Evolutionary conservation across 2,113 vertebrate genomes (phyloP).

Genomic region (Oxygymnocypris stewartii): DNA sequence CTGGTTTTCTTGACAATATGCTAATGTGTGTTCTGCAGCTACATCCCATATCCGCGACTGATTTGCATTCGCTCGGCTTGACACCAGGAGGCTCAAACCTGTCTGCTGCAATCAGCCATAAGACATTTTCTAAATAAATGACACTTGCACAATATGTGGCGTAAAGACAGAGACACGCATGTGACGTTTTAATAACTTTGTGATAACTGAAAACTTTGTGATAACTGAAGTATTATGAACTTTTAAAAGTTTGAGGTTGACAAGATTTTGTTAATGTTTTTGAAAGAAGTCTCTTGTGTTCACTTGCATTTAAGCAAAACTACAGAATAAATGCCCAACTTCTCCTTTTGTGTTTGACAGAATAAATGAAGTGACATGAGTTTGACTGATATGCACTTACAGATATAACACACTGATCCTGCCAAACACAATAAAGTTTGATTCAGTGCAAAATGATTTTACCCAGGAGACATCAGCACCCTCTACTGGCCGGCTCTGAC

Average conservation of each 20-base stretch:
- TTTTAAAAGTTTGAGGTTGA: too few species aligned
- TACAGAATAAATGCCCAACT: not conserved
- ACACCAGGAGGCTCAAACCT: conserved; percentile 7
- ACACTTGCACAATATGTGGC: not conserved
- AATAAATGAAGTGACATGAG: not conserved
- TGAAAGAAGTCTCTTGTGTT: not conserved
- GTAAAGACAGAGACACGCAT: not conserved
- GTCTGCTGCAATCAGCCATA: conserved; percentile 17
- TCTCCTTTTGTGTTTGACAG: not conserved
- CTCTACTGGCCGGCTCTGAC: not conserved
- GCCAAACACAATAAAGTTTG: not conserved
- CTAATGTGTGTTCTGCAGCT: not conserved
- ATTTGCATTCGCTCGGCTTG: conserved; percentile 1
- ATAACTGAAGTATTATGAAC: too few species aligned
- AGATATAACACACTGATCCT: not conserved
- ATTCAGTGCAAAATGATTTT: not conserved
- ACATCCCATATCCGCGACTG: not conserved
- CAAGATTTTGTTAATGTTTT: too few species aligned
- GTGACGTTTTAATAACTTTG: conserved; percentile 3
- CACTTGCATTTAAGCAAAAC: too few species aligned
- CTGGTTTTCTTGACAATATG: conserved; percentile 10
- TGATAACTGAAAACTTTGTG: too few species aligned
- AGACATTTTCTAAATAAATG: not conserved
- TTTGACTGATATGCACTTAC: not conserved
- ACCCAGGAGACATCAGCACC: not conserved